Conservation (phyloP, 2,797 vertebrate species). For the Notoglanidium macrostoma region DNA sequence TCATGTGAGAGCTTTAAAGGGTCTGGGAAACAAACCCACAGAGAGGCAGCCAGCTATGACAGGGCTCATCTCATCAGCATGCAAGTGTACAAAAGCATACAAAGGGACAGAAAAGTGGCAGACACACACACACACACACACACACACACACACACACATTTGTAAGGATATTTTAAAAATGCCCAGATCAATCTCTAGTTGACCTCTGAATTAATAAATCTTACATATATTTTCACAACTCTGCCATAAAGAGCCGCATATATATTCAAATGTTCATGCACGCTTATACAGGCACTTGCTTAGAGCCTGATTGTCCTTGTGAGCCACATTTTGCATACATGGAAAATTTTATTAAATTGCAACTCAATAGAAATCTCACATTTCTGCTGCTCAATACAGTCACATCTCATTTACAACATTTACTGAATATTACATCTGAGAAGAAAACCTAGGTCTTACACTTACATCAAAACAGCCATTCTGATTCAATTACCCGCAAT, state of each 20-base stretch:
- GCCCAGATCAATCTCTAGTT: conserved; percentile 43
- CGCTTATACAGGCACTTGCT: neutral
- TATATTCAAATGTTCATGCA: neutral
- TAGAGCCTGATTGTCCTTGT: conserved; percentile 38
- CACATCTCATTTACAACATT: conserved; percentile 26
- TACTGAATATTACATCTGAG: conserved; percentile 48
- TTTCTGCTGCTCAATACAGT: conserved; percentile 34
- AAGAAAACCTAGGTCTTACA: conserved; percentile 26
- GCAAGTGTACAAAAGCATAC: conserved; percentile 61
- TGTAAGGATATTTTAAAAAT: conserved; percentile 49
- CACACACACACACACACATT: conserved; percentile 11
- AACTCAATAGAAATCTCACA: conserved; percentile 50
- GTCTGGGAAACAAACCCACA: conserved; percentile 53
- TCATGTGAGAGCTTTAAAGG: conserved; percentile 57
- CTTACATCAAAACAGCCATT: neutral
- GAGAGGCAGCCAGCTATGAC: conserved; percentile 58
- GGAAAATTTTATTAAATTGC: conserved; percentile 50
- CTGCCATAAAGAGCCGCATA: neutral
- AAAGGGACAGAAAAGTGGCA: conserved; percentile 56
- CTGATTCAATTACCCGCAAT: conserved; percentile 30
- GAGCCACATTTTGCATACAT: conserved; percentile 35
- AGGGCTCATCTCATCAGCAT: conserved; percentile 63
- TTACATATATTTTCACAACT: conserved; percentile 16
- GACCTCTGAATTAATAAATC: conserved; percentile 53
- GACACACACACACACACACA: conserved; percentile 42